Percentiles rank a stretch among this genome's conserved stretches.
Conservation (phyloP, 1,140 invertebrate genomes). For the Batillaria attramentaria region DNA sequence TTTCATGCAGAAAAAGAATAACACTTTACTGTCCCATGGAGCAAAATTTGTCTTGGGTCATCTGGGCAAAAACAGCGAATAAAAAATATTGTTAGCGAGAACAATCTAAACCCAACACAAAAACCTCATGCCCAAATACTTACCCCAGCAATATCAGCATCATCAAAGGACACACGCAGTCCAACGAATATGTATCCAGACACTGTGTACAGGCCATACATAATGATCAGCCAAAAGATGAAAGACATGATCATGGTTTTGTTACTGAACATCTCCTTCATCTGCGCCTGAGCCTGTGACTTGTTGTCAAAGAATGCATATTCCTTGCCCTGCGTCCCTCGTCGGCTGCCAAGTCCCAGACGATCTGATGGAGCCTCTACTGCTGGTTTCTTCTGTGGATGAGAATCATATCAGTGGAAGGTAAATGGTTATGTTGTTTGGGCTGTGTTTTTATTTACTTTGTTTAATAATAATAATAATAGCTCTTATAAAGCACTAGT, state of each 20-base stretch:
- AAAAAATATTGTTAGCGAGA: too few relatives aligned
- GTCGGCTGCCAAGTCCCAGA: background rate
- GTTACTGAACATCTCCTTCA: conserved; percentile 15
- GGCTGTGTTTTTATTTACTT: background rate
- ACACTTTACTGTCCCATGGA: too few relatives aligned
- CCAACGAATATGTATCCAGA: conserved; percentile 38
- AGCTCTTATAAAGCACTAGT: too few relatives aligned
- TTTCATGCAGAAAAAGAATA: too few relatives aligned
- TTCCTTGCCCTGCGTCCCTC: background rate
- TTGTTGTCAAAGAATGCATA: background rate
- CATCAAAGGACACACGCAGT: conserved; percentile 31
- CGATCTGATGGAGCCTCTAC: background rate
- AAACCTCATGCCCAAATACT: too few relatives aligned
- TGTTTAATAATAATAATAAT: too few relatives aligned
- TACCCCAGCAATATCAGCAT: background rate
- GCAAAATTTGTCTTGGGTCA: too few relatives aligned
- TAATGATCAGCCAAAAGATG: conserved; percentile 43
- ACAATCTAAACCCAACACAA: too few relatives aligned
- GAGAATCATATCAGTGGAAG: background rate
- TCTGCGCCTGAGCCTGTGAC: background rate
- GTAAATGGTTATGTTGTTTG: background rate
- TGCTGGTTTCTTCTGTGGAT: background rate
- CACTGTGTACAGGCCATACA: conserved; percentile 34
- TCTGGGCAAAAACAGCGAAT: too few relatives aligned
- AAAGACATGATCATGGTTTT: conserved; percentile 38